Evolutionary conservation across 30 jellyfish, hydroid and myxozoan species (phyloP), one percentile per base, ranked within the genome.

Genomic region (Aurelia coerulea): DNA sequence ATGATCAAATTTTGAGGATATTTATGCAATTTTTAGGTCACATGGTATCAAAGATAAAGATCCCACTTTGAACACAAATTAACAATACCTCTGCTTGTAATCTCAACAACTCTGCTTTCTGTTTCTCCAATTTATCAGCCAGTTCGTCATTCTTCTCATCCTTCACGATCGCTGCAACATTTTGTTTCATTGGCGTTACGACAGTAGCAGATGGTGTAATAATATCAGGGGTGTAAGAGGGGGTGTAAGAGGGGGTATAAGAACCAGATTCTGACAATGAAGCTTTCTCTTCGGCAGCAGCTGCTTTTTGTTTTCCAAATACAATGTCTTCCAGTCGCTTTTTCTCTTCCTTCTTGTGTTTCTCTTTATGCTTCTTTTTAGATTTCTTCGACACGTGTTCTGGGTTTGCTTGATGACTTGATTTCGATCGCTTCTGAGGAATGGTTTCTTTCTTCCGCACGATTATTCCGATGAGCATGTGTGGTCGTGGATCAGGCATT

Each of bases 401-500:
- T 7, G 90, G 74, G 67, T 19, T 34, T 12, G 90, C n/a, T 85
- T 81, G 92, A 63, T 83, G 71, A 62, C 86, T 59, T 51, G 80
- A 31, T 41, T 83, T 83, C 52, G 92, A 66, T 32, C 92, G 79
- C 67, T 83, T 83, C 65, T 13, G 52, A 13, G 86, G 80, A 53
- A 49, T 31, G 8, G 77, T 49, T 18, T 74, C 65, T 81, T 90
- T 90, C 34, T 72, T 84, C 2, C 92, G 94, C 19, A 94, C 88
- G 16, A 94, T 79, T 42, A 94, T 89, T 14, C 99, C 99, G 37
- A 94, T 79, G 49, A 94, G 89, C 99, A 94, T 94, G 80, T 94
- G 99, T 3, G 99, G 99, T 14, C 99, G 94, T 18, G 99, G 97
- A 35, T 83, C 90, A 18, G 99, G 99, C 78, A 94, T 68, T 0